Percentiles rank a stretch among this genome's conserved stretches.
Conservation (phyloP, 2,888 invertebrate species). For the Polyommatus iphigenia region DNA sequence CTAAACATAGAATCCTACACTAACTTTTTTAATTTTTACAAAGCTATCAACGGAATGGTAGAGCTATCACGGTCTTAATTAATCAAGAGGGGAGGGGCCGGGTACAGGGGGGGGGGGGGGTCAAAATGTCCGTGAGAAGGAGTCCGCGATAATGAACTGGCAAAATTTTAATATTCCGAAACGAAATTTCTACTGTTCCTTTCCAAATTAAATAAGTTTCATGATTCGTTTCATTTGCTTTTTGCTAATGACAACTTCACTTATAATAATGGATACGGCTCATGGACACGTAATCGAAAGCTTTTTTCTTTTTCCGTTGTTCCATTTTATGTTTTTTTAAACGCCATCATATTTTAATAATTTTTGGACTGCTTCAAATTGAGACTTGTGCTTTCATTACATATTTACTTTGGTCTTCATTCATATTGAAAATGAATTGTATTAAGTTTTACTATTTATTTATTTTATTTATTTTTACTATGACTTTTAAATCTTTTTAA, state of each 20-base stretch:
- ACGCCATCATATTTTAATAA: not conserved
- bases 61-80: slow-evolving; percentile 39
- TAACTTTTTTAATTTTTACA: slow-evolving; percentile 34
- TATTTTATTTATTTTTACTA: too few species aligned
- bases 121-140: slow-evolving; percentile 30
- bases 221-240: slow-evolving; percentile 36
- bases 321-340: not conserved
- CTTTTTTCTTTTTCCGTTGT: slow-evolving; percentile 13
- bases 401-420: not conserved
- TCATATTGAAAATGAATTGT: not conserved
- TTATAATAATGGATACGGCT: slow-evolving; percentile 13
- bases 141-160: slow-evolving; percentile 40
- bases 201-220: slow-evolving; percentile 39
- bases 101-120: slow-evolving; percentile 16
- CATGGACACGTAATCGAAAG: slow-evolving; percentile 29
- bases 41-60: slow-evolving; percentile 33
- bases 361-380: not conserved
- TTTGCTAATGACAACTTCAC: slow-evolving; percentile 25
- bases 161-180: slow-evolving; percentile 42
- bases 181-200: slow-evolving; percentile 39
- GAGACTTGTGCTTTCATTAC: not conserved
- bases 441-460: too few species aligned
- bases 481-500: too few species aligned
- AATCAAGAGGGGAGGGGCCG: slow-evolving; percentile 34
- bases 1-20: slow-evolving; percentile 20